Base-by-base conservation (phyloP, 1,140 invertebrate genomes). In the Temnothorax curvispinosus region DNA sequence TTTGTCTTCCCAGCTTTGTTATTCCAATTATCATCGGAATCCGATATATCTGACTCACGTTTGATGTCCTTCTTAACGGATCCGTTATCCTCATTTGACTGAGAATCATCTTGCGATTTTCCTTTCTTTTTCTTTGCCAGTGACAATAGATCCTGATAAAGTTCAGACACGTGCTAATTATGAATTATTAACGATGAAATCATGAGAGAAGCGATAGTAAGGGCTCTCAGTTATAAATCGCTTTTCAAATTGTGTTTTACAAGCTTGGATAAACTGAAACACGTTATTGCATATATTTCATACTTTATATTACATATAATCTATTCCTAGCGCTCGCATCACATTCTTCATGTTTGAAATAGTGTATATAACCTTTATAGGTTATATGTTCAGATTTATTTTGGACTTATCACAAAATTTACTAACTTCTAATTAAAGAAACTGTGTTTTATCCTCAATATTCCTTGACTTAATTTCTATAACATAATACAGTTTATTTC, bases 111-210 rank as follows among this genome's bases (percentile, higher is more conserved):
- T 75, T 92, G 95, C 60, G 89, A 90, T 71, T 96, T 96, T 93
- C 96, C 96, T 92, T 98, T 98, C 91, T 98, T 98, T 94, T 99
- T 98, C 93, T 98, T 98, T 0, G 98, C 97, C 75, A 99, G 94
- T 38, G 98, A 97, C 90, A 99, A 94, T 87, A 99, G 97, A 96
- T 99, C 98, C 98, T 99, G n/a, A 41, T 54, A 47, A 93, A 74
- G 44, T 52, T 5, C 32, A 86, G 21, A 56, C 44, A 76, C 1
- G 3, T 18, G 60, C 15, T 38, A 27, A 32, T 27, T 58, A 21
- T 5, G 5, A 60, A 75, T 74, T n/a, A 7, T 18, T n/a, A 71
- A 41, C 15, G 9, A 44, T 5, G 52, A n/a, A 56, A 74, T 47
- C 9, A 50, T 41, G 38, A 18, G 6, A 56, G 15, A 65, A 74